Percentiles rank a stretch among this genome's conserved stretches.
These are phyloP conservation scores for Cryptocephalus primarius DNA, from an alignment of 2,888 invertebrate genomes.

Conservation along the genomic window DNA sequence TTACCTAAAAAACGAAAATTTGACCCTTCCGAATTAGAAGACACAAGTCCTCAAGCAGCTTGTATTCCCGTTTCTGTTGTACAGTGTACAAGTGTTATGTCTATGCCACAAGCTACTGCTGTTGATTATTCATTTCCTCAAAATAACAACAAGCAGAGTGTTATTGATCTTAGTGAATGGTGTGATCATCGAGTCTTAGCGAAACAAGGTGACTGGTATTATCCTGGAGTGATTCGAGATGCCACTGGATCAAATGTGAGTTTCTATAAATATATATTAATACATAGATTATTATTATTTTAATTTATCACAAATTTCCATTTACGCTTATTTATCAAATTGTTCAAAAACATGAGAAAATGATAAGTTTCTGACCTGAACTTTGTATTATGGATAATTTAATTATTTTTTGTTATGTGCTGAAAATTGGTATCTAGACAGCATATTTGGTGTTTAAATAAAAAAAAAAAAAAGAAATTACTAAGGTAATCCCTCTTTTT, in stretches of 20 bases:
- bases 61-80: conserved; percentile 34
- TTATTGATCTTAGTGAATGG: conserved; percentile 85
- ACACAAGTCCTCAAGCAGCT: conserved; percentile 27
- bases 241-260: conserved; percentile 52
- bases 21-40: conserved; percentile 67
- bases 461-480: too few relatives aligned
- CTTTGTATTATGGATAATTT: too few relatives aligned
- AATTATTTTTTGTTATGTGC: too few relatives aligned
- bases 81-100: conserved; percentile 28
- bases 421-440: too few relatives aligned
- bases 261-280: conserved; percentile 4
- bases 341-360: too few relatives aligned
- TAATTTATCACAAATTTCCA: too few relatives aligned
- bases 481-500: too few relatives aligned
- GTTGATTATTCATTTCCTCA: conserved; percentile 33
- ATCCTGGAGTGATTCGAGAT: conserved; percentile 79
- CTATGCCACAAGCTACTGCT: conserved; percentile 30
- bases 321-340: too few relatives aligned
- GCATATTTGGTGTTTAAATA: too few relatives aligned
- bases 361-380: too few relatives aligned
- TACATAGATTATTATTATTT: too few relatives aligned
- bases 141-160: conserved; percentile 19
- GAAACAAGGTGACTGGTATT: conserved; percentile 68
- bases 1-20: conserved; percentile 91
- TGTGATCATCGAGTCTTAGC: conserved; percentile 85